phyloP scores from a whole-genome alignment of 1,140 invertebrate genomes.

The Drosophila punjabiensis region DNA sequence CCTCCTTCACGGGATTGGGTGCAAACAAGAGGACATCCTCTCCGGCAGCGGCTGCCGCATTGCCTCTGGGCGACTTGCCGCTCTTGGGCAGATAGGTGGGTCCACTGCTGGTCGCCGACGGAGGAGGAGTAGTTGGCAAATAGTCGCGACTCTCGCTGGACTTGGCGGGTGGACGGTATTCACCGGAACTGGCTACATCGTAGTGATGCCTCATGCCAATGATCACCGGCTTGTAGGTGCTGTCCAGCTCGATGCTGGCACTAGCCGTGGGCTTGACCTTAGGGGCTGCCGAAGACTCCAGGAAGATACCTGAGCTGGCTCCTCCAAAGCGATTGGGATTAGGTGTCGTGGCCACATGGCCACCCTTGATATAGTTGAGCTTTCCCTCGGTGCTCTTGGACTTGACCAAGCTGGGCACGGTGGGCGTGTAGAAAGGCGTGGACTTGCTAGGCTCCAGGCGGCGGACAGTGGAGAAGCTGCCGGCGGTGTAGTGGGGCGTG shows the following conservation, averaged over 20 bases:
- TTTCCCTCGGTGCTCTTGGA: conserved; percentile 74
- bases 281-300: conserved; percentile 64
- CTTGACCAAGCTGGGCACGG: conserved; percentile 80
- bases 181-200: conserved; percentile 66
- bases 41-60: conserved; percentile 50
- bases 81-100: conserved; percentile 80
- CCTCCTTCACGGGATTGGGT: conserved; percentile 65
- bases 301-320: conserved; percentile 51
- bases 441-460: conserved; percentile 74
- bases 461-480: conserved; percentile 65
- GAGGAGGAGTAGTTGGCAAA: conserved; percentile 62
- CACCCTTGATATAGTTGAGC: conserved; percentile 70
- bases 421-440: conserved; percentile 85
- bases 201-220: conserved; percentile 81
- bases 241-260: conserved; percentile 60
- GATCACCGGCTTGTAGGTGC: conserved; percentile 66
- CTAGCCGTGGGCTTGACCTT: conserved; percentile 60
- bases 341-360: conserved; percentile 51
- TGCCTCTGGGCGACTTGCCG: conserved; percentile 44
- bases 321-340: conserved; percentile 66
- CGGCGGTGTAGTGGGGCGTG: conserved; percentile 56
- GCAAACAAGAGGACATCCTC: conserved; percentile 72
- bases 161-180: conserved; percentile 49
- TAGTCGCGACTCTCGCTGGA: conserved; percentile 62
- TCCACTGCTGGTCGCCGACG: conserved; percentile 67